Evolutionary conservation across 2,797 vertebrate genomes (phyloP), one percentile per base, ranked within the genome.

Genomic region (Rhabdomys pumilio): DNA sequence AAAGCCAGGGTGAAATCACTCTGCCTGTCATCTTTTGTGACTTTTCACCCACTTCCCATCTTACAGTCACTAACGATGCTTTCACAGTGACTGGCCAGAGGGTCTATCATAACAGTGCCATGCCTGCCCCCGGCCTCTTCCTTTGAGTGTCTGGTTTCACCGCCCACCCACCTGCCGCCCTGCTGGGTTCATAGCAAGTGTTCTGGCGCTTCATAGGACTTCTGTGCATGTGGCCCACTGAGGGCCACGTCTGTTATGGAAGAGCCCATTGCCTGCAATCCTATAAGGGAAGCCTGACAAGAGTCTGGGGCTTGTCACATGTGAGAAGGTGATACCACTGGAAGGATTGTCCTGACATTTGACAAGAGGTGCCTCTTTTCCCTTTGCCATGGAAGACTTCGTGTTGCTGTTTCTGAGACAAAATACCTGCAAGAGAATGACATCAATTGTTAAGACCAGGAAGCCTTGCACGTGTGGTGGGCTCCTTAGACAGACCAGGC

Each of bases 291-390:
- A 34, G 31, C 91, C 20, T 22, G 59, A 26, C 2, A 0, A 0
- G 20, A n/a, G 14, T 14, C 22, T 85, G 44, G 22, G 34, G 1
- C 63, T 53, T 11, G 22, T 29, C 26, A 8, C 26, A 0, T 1
- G 9, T 0, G 55, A 15, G 44, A 50, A 8, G 4, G 22, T 65
- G 26, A 41, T 9, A 4, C 13, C 9, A 29, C 69, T 0, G 4
- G 50, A 47, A 61, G 29, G 72, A 19, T 20, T 6, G 14, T 22
- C 22, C 41, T 63, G 55, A 34, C 19, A 61, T 4, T 9, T 8
- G 19, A 26, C 29, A 6, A 0, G 34, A 41, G 11, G 57, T 1
- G 1, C 2, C 76, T 82, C 38, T 53, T n/a, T 44, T 63, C n/a
- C 3, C 15, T 89, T 41, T 65, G 4, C 29, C 17, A 1, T 4